phyloP scores from a whole-genome alignment of 1,140 invertebrate genomes.

The Dryas iulia region DNA sequence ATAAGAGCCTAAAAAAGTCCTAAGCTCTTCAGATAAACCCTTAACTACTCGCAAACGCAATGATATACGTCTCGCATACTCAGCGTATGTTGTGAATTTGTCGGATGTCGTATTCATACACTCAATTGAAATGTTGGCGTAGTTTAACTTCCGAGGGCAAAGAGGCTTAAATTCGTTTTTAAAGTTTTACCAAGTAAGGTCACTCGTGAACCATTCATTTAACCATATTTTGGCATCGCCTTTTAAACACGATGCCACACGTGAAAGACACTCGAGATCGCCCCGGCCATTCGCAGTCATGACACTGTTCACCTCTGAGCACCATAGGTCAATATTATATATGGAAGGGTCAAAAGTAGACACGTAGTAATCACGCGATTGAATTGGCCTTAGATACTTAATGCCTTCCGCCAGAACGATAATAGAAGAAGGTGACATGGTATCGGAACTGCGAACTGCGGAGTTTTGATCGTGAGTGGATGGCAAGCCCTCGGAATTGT shows the following conservation, averaged over 20 bases:
- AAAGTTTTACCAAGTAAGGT: slow-evolving; percentile 30
- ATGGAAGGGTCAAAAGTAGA: slow-evolving; percentile 28
- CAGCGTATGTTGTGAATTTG: slow-evolving; percentile 26
- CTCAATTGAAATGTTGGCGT: slow-evolving; percentile 24
- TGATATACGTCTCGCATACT: slow-evolving; percentile 31
- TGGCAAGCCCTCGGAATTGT: no score
- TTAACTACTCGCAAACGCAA: slow-evolving; percentile 27
- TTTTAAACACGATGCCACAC: slow-evolving; percentile 21
- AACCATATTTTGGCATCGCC: slow-evolving; percentile 29
- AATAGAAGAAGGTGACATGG: no score
- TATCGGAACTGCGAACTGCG: no score
- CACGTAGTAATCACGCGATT: slow-evolving; percentile 3
- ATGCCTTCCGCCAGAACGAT: no score
- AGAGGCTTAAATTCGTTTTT: slow-evolving; percentile 27
- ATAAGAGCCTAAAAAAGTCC: slow-evolving; percentile 19
- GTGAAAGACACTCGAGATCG: slow-evolving; percentile 27
- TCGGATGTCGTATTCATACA: slow-evolving; percentile 28
- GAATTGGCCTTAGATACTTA: no score
- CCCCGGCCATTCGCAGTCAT: slow-evolving; percentile 10
- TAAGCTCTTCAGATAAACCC: slow-evolving; percentile 26
- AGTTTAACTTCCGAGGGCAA: slow-evolving; percentile 17
- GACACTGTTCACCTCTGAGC: slow-evolving; percentile 25
- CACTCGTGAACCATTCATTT: slow-evolving; percentile 14
- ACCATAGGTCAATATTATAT: slow-evolving; percentile 29
- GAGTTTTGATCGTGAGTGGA: no score